Base-by-base conservation (phyloP, 2,797 vertebrate species). In the Iguana delicatissima region DNA sequence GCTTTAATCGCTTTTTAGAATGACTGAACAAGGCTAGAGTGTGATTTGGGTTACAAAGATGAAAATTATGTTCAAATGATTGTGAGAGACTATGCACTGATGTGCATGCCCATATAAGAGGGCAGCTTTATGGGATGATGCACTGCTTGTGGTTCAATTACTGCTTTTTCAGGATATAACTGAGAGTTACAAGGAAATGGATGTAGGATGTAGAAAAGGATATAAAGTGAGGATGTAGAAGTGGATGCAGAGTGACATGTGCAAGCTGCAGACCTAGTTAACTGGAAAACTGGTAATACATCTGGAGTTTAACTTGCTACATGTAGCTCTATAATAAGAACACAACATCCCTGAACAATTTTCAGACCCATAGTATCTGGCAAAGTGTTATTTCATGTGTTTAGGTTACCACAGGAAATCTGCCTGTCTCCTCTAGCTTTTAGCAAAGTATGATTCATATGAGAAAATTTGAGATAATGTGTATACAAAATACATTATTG, bases 201-300 rank as follows among this genome's bases (percentile, higher is more conserved):
- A 32, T 55, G 80, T 32, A 10, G 64, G 46, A 64, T 89, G 80
- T 87, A 77, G 72, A 91, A 76, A 84, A 87, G 80, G 29, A 87
- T 91, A 46, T 13, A 79, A 32, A 32, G 57, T 55, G 73, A 16
- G 52, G 57, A 52, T 89, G 80, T 87, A 83, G 72, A 87, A 76
- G 77, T 91, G 80, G 35, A 87, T 91, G 46, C 24, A 69, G 59
- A 87, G 73, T 83, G 88, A 91, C 81, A 91, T 69, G 80, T 91
- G 79, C 59, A 83, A 84, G 81, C 38, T 83, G 52, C 69, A 82
- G 69, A 35, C 16, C 64, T 85, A 79, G 46, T 64, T 80, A 86
- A 90, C 50, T 69, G 59, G 85, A 87, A 91, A 82, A 77, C 57
- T 32, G 57, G 80, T 83, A 57, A 84, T 76, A 67, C 50, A 87